Conservation (phyloP, 2,797 vertebrate species). For the Bufotes viridis region DNA sequence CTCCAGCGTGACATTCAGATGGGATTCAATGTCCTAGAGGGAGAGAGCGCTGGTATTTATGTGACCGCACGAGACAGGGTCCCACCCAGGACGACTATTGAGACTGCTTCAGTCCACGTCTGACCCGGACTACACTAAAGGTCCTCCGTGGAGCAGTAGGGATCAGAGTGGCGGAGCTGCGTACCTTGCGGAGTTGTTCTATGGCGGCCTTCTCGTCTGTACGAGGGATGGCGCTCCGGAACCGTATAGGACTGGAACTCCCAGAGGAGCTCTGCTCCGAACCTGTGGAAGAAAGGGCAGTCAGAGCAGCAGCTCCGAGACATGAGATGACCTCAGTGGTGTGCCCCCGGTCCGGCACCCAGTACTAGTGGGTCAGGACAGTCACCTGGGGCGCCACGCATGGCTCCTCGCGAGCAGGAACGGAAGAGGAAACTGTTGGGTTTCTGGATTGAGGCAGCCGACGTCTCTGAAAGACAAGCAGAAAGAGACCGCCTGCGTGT, state of each 20-base stretch:
- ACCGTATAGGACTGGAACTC: slow-evolving; percentile 14
- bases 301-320: too few species aligned
- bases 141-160: too few species aligned
- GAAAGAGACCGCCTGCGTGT: neutral
- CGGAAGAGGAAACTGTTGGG: slow-evolving; percentile 51
- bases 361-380: neutral
- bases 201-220: slow-evolving; percentile 33
- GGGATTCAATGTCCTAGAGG: slow-evolving; percentile 80
- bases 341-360: too few species aligned
- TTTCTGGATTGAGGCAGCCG: neutral
- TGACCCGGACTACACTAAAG: too few species aligned
- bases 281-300: neutral
- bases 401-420: slow-evolving; percentile 24
- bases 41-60: too few species aligned
- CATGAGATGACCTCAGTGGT: neutral
- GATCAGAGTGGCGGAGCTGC: neutral
- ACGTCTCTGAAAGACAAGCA: neutral
- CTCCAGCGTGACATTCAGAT: slow-evolving; percentile 77
- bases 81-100: too few species aligned
- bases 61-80: too few species aligned
- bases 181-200: slow-evolving; percentile 44
- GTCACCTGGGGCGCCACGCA: slow-evolving; percentile 5
- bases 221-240: slow-evolving; percentile 10
- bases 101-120: too few species aligned
- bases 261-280: slow-evolving; percentile 19